Conservation (phyloP, 2,888 invertebrate genomes). For the Phortica okadai region DNA sequence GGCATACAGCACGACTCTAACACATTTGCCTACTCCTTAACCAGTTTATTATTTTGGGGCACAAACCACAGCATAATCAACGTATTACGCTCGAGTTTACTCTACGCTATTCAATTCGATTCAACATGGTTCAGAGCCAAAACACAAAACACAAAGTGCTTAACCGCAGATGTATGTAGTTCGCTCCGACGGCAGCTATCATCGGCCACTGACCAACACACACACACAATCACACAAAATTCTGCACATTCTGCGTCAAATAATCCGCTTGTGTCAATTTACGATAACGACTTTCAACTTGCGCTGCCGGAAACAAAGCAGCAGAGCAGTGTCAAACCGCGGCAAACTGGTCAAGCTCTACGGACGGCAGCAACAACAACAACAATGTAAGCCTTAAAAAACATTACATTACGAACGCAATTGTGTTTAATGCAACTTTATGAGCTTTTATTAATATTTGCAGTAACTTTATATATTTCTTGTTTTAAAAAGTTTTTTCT, state of each 20-base stretch:
- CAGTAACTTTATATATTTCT: not conserved
- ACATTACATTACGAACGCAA: not conserved
- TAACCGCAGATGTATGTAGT: constrained; percentile 3
- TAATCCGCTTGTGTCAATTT: constrained; percentile 29
- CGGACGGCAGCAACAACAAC: not conserved
- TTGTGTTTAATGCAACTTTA: not conserved
- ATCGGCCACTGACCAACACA: constrained; percentile 5
- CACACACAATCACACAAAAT: not conserved
- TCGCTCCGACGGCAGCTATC: not conserved
- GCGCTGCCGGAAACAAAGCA: not conserved
- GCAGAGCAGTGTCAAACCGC: not conserved
- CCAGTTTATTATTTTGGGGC: constrained; percentile 16
- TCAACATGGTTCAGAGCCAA: not conserved
- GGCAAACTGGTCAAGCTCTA: not conserved
- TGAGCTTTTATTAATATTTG: not conserved
- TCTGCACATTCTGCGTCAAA: constrained; percentile 17
- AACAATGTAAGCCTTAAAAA: not conserved
- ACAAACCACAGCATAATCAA: constrained; percentile 12
- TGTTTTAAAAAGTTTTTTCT: not conserved
- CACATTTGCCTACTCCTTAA: not conserved
- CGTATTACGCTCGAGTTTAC: not conserved
- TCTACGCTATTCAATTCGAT: not conserved
- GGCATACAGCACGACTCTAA: not conserved
- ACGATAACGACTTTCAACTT: constrained; percentile 17
- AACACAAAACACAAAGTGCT: not conserved